Base-by-base conservation (phyloP, 2,888 invertebrate genomes). In the Lasioglossum figueresi region DNA sequence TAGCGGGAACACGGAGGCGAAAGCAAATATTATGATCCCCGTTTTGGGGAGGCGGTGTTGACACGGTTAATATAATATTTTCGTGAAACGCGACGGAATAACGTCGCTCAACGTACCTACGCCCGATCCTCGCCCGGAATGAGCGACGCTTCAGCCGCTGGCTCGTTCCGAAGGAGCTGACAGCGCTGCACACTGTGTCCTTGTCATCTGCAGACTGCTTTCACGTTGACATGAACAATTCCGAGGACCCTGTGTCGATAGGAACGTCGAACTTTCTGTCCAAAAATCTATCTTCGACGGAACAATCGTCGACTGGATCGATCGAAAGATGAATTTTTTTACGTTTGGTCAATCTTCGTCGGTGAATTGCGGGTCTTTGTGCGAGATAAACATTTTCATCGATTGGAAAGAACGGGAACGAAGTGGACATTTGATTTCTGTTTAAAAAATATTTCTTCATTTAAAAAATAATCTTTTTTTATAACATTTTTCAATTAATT, bases 31-130 rank as follows among this genome's bases (percentile, higher is more conserved):
- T 43, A 34, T 43, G 52, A 27, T 80, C 37, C 45, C 16, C 27
- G 40, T 48, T 70, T 48, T 23, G 40, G 19, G 8, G 37, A 23
- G 37, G 27, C 59, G 68, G 37, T 27, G 63, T 45, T 40, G 76
- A 76, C 76, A 76, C 23, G 63, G 23, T 63, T 63, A 76, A 45
- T 76, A 43, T 40, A 66, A 76, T 63, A 76, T 31, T 45, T 31
- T 45, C 43, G 45, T 6, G 43, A 12, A 43, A 68, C 34, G 70
- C 40, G 31, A 10, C 40, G 45, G 43, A 72, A 45, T 45, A 72
- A 72, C 71, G 71, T 72, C 68, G 37, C 34, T 34, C 23, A 37
- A 37, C 37, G 37, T 68, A 37, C 66, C 66, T 19, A 31, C 34
- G 34, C 34, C 23, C 23, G 37, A 68, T 68, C 37, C 66, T 16